Conservation (phyloP, 2,797 vertebrate genomes). For the Decapterus maruadsi region DNA sequence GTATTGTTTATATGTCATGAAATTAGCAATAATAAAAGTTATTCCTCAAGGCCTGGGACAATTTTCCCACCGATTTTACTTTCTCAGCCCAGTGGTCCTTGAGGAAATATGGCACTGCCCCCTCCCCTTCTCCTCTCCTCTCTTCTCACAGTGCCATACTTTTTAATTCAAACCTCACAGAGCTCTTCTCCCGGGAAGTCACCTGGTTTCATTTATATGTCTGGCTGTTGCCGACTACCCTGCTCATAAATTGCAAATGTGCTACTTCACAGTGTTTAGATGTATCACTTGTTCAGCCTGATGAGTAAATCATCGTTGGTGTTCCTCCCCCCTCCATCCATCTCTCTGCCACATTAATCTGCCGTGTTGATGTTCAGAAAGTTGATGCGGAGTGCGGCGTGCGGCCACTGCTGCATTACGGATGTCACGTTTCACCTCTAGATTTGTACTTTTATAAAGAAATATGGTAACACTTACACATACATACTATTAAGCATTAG, state of each 20-base stretch:
- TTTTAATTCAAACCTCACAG: conserved; percentile 13
- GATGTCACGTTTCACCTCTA: conserved; percentile 24
- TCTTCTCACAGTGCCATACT: background rate
- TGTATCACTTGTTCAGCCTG: conserved; percentile 41
- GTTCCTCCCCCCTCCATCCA: conserved; percentile 15
- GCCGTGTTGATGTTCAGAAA: conserved; percentile 53
- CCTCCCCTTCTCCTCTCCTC: background rate
- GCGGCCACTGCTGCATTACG: conserved; percentile 13
- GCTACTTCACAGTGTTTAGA: conserved; percentile 41
- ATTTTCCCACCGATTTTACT: background rate
- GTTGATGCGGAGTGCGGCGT: conserved; percentile 34
- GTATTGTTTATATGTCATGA: background rate
- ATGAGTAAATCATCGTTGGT: conserved; percentile 54
- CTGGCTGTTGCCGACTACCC: conserved; percentile 32
- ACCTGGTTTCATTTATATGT: conserved; percentile 52
- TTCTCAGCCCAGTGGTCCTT: background rate
- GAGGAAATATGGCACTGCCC: background rate
- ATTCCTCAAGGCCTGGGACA: background rate
- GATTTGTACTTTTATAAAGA: background rate
- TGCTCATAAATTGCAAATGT: conserved; percentile 60
- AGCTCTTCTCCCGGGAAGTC: conserved; percentile 25
- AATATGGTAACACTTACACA: too few relatives aligned
- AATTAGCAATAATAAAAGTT: background rate
- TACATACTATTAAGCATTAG: too few relatives aligned
- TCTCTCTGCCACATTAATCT: conserved; percentile 27